phyloP scores from a whole-genome alignment of 1,140 invertebrate species.

The Drosophila virilis region DNA sequence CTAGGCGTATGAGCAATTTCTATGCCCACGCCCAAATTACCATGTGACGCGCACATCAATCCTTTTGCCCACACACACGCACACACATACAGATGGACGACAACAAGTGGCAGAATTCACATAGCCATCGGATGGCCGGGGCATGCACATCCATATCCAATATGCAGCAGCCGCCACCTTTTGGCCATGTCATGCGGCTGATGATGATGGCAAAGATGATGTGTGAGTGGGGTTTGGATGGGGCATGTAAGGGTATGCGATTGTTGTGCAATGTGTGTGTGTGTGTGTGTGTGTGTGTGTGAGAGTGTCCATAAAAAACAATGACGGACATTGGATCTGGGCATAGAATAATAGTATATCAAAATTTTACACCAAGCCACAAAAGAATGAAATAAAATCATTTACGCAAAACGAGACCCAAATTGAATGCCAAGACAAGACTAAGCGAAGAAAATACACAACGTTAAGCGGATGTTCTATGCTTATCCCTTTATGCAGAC shows the following conservation, averaged over 20 bases:
- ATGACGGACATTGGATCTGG: constrained; percentile 71
- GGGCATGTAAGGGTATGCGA: not conserved
- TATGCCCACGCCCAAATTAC: constrained; percentile 50
- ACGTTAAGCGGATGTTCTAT: constrained; percentile 75
- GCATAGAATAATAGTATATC: constrained; percentile 81
- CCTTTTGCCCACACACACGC: constrained; percentile 43
- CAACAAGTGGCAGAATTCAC: constrained; percentile 75
- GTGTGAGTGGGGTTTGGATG: constrained; percentile 7
- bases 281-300: no score
- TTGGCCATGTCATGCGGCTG: constrained; percentile 70
- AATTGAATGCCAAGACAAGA: constrained; percentile 69
- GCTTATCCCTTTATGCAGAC: constrained; percentile 74
- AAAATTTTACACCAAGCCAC: constrained; percentile 68
- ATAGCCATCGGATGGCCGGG: constrained; percentile 55
- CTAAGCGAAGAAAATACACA: constrained; percentile 59
- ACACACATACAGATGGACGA: constrained; percentile 27
- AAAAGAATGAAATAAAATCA: constrained; percentile 70
- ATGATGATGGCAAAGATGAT: constrained; percentile 50
- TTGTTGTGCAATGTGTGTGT: constrained; percentile 50
- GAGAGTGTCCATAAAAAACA: constrained; percentile 68
- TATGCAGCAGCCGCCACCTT: constrained; percentile 63
- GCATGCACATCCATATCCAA: constrained; percentile 36
- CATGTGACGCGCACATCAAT: constrained; percentile 61
- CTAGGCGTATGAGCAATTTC: constrained; percentile 62
- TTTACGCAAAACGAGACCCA: constrained; percentile 76